A percentile compares a stretch with the other conserved stretches of the same genome.
Evolutionary conservation across 2,888 invertebrate species (phyloP).

Genomic region (Zele albiditarsus): DNA sequence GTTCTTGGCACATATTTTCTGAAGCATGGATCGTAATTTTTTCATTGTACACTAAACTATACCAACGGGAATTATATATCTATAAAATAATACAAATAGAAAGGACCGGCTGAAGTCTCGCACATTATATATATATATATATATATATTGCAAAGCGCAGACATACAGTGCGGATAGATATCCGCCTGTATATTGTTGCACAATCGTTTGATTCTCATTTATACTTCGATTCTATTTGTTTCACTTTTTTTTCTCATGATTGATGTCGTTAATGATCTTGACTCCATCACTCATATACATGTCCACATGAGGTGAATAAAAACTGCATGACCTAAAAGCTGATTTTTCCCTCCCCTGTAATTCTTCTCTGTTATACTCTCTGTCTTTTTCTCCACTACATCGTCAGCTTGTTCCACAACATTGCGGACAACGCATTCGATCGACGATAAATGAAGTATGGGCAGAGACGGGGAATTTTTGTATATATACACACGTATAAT

Average conservation of each 20-base stretch:
- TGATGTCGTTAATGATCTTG: constrained; percentile 25
- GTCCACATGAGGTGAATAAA: constrained; percentile 45
- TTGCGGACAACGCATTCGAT: constrained; percentile 39
- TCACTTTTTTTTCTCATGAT: background rate
- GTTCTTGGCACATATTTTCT: too few relatives aligned
- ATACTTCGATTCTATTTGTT: background rate
- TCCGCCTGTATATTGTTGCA: background rate
- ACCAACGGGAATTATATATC: too few relatives aligned
- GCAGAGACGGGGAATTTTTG: constrained; percentile 48
- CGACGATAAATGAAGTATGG: constrained; percentile 67
- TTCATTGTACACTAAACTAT: too few relatives aligned
- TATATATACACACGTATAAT: constrained; percentile 28
- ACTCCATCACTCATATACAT: constrained; percentile 50
- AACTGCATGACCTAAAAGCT: constrained; percentile 48
- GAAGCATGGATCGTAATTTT: too few relatives aligned
- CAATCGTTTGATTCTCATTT: background rate
- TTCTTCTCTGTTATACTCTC: background rate
- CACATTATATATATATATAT: too few relatives aligned
- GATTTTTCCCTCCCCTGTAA: constrained; percentile 24
- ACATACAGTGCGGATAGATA: too few relatives aligned
- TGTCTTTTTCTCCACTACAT: background rate
- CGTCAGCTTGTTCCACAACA: background rate
- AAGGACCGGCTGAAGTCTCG: too few relatives aligned
- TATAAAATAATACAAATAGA: too few relatives aligned
- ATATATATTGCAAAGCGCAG: too few relatives aligned